These are phyloP conservation scores for Drosophila orosa DNA, from an alignment of 1,140 invertebrate genomes.

Conservation along the genomic window DNA sequence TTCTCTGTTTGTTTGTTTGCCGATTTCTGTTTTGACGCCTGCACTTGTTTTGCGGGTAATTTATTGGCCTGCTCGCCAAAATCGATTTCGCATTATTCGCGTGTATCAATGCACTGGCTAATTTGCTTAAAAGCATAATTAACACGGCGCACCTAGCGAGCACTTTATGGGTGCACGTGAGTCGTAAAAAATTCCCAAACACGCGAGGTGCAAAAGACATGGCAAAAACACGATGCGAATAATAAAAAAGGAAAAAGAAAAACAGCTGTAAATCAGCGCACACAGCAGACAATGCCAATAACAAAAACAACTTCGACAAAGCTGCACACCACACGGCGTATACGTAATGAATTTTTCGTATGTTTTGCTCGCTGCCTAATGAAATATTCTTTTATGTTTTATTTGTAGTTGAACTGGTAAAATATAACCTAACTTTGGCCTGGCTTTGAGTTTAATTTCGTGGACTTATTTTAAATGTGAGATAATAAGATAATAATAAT, in stretches of 20 bases:
- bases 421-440: no score
- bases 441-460: no score
- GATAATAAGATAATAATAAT: no score
- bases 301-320: constrained; percentile 32
- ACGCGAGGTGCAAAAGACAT: constrained; percentile 63
- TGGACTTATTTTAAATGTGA: no score
- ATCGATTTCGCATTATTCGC: constrained; percentile 76
- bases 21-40: constrained; percentile 47
- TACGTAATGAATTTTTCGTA: constrained; percentile 59
- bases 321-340: constrained; percentile 45
- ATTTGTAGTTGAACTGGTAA: not conserved
- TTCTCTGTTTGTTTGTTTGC: constrained; percentile 16
- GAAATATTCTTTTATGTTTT: not conserved
- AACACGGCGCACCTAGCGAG: constrained; percentile 45
- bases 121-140: constrained; percentile 82
- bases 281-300: constrained; percentile 36
- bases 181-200: constrained; percentile 65
- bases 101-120: constrained; percentile 72
- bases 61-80: constrained; percentile 64
- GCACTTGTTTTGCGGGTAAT: constrained; percentile 58
- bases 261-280: constrained; percentile 67
- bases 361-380: constrained; percentile 32
- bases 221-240: constrained; percentile 35
- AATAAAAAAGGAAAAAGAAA: constrained; percentile 33
- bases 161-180: constrained; percentile 66